Conservation (phyloP, 2,113 vertebrate genomes). For the Cheirogaleus medius region DNA sequence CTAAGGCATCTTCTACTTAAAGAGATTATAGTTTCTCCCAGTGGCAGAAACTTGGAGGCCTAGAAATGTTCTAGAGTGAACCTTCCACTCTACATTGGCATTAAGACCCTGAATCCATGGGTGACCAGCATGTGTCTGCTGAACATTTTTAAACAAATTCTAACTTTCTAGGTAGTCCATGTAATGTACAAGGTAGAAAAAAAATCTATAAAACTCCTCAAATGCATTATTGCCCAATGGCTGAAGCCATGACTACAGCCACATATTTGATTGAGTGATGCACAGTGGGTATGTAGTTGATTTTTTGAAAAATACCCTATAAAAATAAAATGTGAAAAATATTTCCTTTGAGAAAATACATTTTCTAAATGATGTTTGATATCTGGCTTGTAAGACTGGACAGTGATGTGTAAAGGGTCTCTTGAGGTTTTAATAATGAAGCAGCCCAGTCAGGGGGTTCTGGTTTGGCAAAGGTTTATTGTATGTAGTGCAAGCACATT, state of each 20-base stretch:
- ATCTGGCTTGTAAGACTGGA: constrained; percentile 26
- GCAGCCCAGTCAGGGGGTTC: not conserved
- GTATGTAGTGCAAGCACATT: constrained; percentile 1
- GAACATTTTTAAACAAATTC: not conserved
- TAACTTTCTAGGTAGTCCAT: not conserved
- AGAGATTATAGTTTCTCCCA: not conserved
- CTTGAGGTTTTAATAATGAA: constrained; percentile 45
- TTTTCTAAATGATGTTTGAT: constrained; percentile 18
- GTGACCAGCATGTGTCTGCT: not conserved
- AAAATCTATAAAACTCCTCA: not conserved
- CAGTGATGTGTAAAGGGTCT: not conserved
- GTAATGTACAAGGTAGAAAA: not conserved
- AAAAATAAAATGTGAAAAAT: not conserved
- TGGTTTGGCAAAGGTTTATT: constrained; percentile 61
- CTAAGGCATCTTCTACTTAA: not conserved
- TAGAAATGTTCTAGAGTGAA: not conserved
- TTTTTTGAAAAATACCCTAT: not conserved
- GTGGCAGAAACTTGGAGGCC: not conserved
- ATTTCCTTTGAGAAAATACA: not conserved
- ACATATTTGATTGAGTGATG: not conserved
- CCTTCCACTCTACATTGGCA: not conserved
- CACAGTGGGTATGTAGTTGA: not conserved
- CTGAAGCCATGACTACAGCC: not conserved
- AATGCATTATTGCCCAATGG: not conserved
- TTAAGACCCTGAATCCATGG: not conserved